A percentile compares a stretch with the other conserved stretches of the same genome.
Conservation (phyloP, 1,140 invertebrate genomes). For the Parasteatoda tepidariorum region DNA sequence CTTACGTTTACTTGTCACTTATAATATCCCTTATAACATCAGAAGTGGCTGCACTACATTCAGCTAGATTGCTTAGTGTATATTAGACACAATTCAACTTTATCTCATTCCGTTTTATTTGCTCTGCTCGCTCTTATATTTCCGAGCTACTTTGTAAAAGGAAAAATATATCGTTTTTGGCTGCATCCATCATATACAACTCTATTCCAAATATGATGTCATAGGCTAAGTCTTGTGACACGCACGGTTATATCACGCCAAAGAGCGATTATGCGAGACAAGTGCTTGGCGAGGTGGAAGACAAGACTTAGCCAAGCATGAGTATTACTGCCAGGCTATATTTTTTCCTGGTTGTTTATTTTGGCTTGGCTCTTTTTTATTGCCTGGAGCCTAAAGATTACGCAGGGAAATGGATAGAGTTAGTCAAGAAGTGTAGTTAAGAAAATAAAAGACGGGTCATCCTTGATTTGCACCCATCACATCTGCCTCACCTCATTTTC, state of each 20-base stretch:
- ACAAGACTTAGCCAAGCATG: slow-evolving; percentile 21
- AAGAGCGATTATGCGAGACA: slow-evolving; percentile 50
- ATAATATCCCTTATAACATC: slow-evolving; percentile 39
- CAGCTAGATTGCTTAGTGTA: neutral
- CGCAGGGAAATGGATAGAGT: slow-evolving; percentile 38
- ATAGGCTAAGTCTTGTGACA: slow-evolving; percentile 35
- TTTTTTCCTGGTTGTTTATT: neutral
- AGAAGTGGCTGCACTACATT: neutral
- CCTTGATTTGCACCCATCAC: neutral
- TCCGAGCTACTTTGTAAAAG: slow-evolving; percentile 21
- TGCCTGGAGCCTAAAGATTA: slow-evolving; percentile 38
- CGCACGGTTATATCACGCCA: slow-evolving; percentile 53
- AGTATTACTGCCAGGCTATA: neutral
- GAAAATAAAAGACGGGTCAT: neutral
- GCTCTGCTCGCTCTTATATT: neutral
- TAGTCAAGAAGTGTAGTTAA: slow-evolving; percentile 43
- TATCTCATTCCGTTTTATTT: slow-evolving; percentile 50
- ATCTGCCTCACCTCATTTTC: neutral
- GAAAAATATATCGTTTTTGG: slow-evolving; percentile 49
- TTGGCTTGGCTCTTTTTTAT: neutral
- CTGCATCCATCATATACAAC: slow-evolving; percentile 31
- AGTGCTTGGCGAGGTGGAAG: slow-evolving; percentile 50
- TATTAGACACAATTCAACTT: neutral
- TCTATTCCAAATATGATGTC: slow-evolving; percentile 41
- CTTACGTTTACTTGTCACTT: slow-evolving; percentile 33